These are phyloP conservation scores for Acleris sparsana DNA, from an alignment of 2,888 invertebrate species.

Conservation along the genomic window DNA sequence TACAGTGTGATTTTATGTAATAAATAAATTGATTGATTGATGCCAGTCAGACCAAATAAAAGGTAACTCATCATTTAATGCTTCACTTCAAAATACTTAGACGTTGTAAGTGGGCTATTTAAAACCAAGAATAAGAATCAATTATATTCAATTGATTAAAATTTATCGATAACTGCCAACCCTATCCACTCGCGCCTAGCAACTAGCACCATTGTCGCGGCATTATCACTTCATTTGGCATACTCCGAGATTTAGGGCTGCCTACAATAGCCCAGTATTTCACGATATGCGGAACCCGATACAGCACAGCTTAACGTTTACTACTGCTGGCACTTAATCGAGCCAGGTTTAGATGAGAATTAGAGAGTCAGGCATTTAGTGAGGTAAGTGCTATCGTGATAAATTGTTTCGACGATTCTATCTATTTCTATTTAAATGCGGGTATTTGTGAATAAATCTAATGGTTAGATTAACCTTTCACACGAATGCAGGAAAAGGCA, in stretches of 20 bases:
- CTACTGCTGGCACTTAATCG: too few relatives aligned
- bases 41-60: too few relatives aligned
- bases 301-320: conserved; percentile 47
- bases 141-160: neutral
- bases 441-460: conserved; percentile 34
- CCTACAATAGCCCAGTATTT: conserved; percentile 60
- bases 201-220: conserved; percentile 58
- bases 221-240: conserved; percentile 72
- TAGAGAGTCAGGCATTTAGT: too few relatives aligned
- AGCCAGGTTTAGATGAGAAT: too few relatives aligned
- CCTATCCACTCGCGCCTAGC: conserved; percentile 50
- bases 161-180: conserved; percentile 41
- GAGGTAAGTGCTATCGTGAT: conserved; percentile 50
- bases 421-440: conserved; percentile 41
- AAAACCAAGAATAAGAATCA: neutral
- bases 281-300: conserved; percentile 55
- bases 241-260: conserved; percentile 62
- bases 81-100: too few relatives aligned
- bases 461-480: conserved; percentile 35
- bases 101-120: too few relatives aligned
- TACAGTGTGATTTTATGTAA: too few relatives aligned
- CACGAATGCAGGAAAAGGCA: conserved; percentile 29
- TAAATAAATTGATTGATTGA: too few relatives aligned
- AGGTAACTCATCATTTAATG: too few relatives aligned
- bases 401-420: conserved; percentile 48